A percentile compares a stretch with the other conserved stretches of the same genome.
Evolutionary conservation across 2,888 invertebrate genomes (phyloP).

Genomic region (Graphium colonna): DNA sequence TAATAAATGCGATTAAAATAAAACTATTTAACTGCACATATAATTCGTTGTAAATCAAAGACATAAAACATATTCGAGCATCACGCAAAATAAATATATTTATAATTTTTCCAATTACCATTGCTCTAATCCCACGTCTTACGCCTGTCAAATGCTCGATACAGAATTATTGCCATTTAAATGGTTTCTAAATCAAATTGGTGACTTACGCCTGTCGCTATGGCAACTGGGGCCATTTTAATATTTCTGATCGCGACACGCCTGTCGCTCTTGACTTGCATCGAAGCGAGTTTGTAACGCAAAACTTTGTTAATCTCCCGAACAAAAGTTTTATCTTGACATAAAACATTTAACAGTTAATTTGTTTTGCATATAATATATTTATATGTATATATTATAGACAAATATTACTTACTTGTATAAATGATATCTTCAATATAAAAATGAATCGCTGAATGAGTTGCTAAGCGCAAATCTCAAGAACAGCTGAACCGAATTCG

Average conservation of each 20-base stretch:
- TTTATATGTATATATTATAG: neutral
- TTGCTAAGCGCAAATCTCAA: too few relatives aligned
- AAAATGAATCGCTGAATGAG: neutral
- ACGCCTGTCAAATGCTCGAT: constrained; percentile 5
- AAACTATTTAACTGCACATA: too few relatives aligned
- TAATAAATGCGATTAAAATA: too few relatives aligned
- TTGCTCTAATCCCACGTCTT: constrained; percentile 6
- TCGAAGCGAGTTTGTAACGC: neutral
- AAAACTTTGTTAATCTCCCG: neutral
- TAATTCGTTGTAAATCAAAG: neutral
- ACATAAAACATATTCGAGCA: neutral
- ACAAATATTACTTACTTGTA: too few relatives aligned
- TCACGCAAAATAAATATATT: neutral
- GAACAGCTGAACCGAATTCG: too few relatives aligned
- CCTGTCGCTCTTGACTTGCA: neutral
- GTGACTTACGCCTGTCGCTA: constrained; percentile 24
- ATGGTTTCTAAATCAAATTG: constrained; percentile 32
- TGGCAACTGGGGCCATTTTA: constrained; percentile 3
- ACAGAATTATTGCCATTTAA: constrained; percentile 33
- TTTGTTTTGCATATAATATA: neutral
- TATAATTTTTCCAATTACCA: neutral
- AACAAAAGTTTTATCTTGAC: neutral
- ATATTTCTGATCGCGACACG: constrained; percentile 11
- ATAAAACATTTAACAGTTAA: neutral
- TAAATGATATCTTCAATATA: too few relatives aligned